Evolutionary conservation across 2,797 vertebrate species (phyloP).

Genomic region (Chelonia mydas): DNA sequence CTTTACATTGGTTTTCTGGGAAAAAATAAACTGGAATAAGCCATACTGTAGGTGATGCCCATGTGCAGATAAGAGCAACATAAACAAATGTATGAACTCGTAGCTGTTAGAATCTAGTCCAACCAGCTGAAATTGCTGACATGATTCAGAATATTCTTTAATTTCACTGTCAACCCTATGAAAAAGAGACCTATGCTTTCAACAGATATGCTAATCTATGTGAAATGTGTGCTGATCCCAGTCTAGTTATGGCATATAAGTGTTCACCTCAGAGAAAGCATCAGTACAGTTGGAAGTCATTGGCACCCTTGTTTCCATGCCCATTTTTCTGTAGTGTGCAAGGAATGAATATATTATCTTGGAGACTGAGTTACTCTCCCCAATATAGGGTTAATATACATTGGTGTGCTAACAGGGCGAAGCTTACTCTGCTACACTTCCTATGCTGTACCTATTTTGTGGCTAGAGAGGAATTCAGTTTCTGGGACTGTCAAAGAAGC

Average conservation of each 20-base stretch:
- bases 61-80: too few species aligned
- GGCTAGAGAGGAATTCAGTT: background rate
- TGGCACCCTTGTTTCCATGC: background rate
- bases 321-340: background rate
- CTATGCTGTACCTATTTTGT: background rate
- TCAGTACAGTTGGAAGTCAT: background rate
- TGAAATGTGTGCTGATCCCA: background rate
- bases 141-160: background rate
- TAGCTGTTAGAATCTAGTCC: background rate
- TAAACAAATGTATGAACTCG: too few species aligned
- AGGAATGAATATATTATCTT: background rate
- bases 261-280: background rate
- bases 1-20: background rate
- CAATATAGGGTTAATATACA: background rate
- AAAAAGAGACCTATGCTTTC: fast-evolving
- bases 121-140: background rate
- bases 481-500: background rate
- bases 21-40: too few species aligned
- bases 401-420: background rate
- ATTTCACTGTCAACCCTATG: background rate
- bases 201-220: background rate
- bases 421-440: background rate
- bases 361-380: fast-evolving
- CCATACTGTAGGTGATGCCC: too few species aligned
- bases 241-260: fast-evolving